Percentiles rank a stretch among this genome's conserved stretches.
Evolutionary conservation across 2,113 vertebrate genomes (phyloP).

Genomic region (Pituophis catenifer): DNA sequence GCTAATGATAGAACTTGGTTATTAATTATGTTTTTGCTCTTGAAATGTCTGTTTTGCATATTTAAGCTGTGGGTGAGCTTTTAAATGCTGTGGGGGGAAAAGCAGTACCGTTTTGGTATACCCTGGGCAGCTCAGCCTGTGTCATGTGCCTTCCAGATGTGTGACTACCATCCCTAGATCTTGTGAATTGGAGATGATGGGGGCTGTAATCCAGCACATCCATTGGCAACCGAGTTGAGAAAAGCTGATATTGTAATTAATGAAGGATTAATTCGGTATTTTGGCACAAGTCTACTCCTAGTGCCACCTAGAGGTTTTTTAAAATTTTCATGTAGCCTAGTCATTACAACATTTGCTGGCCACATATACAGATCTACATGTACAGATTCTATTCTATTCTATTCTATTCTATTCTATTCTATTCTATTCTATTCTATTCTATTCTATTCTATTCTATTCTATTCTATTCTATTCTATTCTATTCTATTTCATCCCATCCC

Average conservation of each 20-base stretch:
- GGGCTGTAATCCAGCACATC: neutral
- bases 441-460: no score
- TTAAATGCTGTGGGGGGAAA: neutral
- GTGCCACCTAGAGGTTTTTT: neutral
- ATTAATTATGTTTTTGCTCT: neutral
- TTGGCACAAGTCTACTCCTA: neutral
- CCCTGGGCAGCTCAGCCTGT: neutral
- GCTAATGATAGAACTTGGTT: neutral
- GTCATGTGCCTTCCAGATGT: neutral
- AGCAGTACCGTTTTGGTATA: neutral
- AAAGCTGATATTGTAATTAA: neutral
- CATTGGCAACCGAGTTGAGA: neutral
- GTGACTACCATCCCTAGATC: neutral
- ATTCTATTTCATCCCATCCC: no score
- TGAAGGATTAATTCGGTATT: neutral
- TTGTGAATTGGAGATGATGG: neutral
- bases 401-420: no score
- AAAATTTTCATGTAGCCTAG: neutral
- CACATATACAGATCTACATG: neutral
- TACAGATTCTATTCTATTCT: no score
- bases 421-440: rapidly evolving
- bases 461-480: no score
- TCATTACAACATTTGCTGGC: neutral
- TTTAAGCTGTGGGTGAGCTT: neutral
- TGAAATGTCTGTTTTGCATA: neutral